Conservation (phyloP, 37 sponge, comb jelly and placozoan species). For the Petrosia ficiformis region DNA sequence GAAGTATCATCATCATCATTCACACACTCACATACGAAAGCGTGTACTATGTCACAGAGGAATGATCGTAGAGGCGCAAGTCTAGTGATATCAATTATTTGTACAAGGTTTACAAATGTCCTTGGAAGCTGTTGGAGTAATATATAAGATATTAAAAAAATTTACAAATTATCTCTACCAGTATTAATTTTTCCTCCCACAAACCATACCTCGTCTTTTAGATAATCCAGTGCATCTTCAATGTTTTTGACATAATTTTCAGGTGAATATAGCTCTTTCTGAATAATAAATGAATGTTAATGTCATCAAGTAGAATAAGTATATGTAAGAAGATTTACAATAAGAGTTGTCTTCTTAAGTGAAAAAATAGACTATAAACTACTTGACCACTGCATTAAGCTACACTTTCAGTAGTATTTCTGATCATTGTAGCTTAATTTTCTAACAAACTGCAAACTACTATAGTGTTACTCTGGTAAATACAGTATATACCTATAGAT, state of each 20-base stretch:
- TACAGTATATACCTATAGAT: too few relatives aligned
- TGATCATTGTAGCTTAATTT: too few relatives aligned
- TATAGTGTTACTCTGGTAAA: too few relatives aligned
- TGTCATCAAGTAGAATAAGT: too few relatives aligned
- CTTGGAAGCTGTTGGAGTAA: conserved; percentile 23
- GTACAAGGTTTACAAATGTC: conserved; percentile 39
- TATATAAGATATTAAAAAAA: not conserved
- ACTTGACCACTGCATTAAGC: too few relatives aligned
- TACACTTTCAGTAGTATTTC: too few relatives aligned
- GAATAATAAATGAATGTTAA: not conserved
- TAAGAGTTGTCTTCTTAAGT: too few relatives aligned
- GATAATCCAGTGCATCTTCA: not conserved
- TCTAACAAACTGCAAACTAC: too few relatives aligned
- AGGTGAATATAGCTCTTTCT: not conserved
- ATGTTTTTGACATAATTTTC: conserved; percentile 14
- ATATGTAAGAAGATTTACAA: too few relatives aligned
- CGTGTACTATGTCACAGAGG: conserved; percentile 17
- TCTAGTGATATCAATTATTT: conserved; percentile 35
- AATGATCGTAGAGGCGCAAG: conserved; percentile 1
- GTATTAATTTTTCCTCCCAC: not conserved
- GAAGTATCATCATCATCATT: not conserved
- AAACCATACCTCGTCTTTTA: conserved; percentile 3
- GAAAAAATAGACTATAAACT: too few relatives aligned
- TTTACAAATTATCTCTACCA: too few relatives aligned
- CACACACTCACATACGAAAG: not conserved